These are phyloP conservation scores for Chaetodon auriga DNA, from an alignment of 2,113 vertebrate species.

Conservation along the genomic window DNA sequence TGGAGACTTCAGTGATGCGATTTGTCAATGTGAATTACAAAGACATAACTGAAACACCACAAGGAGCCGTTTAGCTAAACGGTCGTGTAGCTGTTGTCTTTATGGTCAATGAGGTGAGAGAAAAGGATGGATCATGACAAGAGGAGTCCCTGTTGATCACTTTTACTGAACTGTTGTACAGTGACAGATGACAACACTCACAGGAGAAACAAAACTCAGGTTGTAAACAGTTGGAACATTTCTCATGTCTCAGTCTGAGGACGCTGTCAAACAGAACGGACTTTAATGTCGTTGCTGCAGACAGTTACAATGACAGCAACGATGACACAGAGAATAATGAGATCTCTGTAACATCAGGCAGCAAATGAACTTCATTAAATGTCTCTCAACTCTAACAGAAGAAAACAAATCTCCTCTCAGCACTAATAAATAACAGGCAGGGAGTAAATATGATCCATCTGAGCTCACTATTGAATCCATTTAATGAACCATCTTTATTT, in stretches of 20 bases:
- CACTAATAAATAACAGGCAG: too few relatives aligned
- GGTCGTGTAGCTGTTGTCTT: neutral
- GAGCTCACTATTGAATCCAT: too few relatives aligned
- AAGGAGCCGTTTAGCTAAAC: constrained; percentile 1
- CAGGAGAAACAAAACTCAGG: neutral
- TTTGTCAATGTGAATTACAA: neutral
- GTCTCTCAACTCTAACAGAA: too few relatives aligned
- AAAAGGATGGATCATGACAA: neutral
- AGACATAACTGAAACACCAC: neutral
- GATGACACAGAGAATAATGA: too few relatives aligned
- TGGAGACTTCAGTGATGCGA: neutral
- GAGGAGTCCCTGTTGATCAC: neutral
- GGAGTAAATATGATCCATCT: too few relatives aligned
- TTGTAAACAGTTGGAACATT: neutral
- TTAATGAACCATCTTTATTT: too few relatives aligned
- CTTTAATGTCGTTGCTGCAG: too few relatives aligned
- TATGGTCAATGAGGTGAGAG: neutral
- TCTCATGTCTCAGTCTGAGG: neutral
- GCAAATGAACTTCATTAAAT: too few relatives aligned
- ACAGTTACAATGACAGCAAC: too few relatives aligned
- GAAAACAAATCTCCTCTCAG: too few relatives aligned
- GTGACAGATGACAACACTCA: neutral
- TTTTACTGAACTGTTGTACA: neutral
- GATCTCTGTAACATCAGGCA: too few relatives aligned
- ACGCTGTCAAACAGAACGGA: neutral